A percentile compares a stretch with the other conserved stretches of the same genome.
These are phyloP conservation scores for Heliconius ethilla DNA, from an alignment of 2,888 invertebrate genomes.

Conservation along the genomic window DNA sequence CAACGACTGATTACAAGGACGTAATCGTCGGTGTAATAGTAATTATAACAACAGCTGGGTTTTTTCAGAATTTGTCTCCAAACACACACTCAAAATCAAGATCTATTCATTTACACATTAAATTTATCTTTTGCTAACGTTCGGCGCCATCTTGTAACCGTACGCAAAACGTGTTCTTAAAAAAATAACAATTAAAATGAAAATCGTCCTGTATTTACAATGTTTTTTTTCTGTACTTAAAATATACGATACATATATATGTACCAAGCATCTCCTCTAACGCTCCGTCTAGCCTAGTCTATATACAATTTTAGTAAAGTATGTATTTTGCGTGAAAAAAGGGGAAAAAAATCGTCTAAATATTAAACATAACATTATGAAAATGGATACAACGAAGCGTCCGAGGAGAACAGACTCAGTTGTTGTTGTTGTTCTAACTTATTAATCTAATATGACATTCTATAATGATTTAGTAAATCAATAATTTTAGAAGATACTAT, in stretches of 20 bases:
- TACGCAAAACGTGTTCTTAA: constrained; percentile 62
- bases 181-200: constrained; percentile 78
- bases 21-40: neutral
- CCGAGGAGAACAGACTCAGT: constrained; percentile 53
- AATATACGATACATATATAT: constrained; percentile 64
- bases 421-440: constrained; percentile 55
- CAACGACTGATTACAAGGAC: too few species aligned
- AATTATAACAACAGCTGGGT: constrained; percentile 18
- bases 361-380: constrained; percentile 41
- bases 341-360: constrained; percentile 49
- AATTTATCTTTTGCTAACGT: constrained; percentile 18
- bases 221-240: constrained; percentile 56
- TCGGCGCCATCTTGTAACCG: constrained; percentile 18
- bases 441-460: constrained; percentile 54
- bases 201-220: constrained; percentile 77
- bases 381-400: constrained; percentile 47
- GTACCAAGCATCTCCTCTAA: constrained; percentile 53
- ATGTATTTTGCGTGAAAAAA: constrained; percentile 49
- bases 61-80: constrained; percentile 63
- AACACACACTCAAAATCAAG: constrained; percentile 51
- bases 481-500: constrained; percentile 61
- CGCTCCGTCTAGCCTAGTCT: constrained; percentile 49
- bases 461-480: constrained; percentile 56
- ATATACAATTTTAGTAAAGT: constrained; percentile 63
- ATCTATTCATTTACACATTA: constrained; percentile 28